Conservation (phyloP, 2,113 vertebrate genomes). For the Panthera leo region DNA sequence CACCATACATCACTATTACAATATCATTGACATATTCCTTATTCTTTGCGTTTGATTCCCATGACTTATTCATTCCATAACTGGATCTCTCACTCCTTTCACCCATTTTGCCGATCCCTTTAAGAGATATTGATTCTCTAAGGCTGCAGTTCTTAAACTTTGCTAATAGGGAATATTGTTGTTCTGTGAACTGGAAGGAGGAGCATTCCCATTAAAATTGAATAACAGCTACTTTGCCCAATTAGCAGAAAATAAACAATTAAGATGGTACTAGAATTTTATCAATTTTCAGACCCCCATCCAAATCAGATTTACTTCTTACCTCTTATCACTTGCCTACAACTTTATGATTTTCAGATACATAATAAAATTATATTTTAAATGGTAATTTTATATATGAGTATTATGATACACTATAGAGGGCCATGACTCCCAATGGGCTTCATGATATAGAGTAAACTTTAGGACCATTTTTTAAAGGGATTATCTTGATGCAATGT, state of each 20-base stretch:
- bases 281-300: not conserved
- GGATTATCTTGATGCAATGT: not conserved
- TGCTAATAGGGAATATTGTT: conserved; percentile 16
- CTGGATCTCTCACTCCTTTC: not conserved
- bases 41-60: not conserved
- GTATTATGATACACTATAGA: not conserved
- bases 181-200: not conserved
- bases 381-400: not conserved
- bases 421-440: not conserved
- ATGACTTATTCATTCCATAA: not conserved
- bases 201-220: not conserved
- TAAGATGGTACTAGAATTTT: not conserved
- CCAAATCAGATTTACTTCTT: not conserved
- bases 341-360: not conserved
- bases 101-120: not conserved
- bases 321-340: not conserved
- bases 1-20: not conserved
- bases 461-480: conserved; percentile 9
- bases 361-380: conserved; percentile 2
- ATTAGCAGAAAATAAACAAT: not conserved
- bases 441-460: not conserved
- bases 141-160: not conserved
- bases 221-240: not conserved
- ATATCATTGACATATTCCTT: not conserved
- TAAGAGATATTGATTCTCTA: not conserved